Evolutionary conservation across 1,140 invertebrate genomes (phyloP).

Genomic region (Scaptomyza hsui): DNA sequence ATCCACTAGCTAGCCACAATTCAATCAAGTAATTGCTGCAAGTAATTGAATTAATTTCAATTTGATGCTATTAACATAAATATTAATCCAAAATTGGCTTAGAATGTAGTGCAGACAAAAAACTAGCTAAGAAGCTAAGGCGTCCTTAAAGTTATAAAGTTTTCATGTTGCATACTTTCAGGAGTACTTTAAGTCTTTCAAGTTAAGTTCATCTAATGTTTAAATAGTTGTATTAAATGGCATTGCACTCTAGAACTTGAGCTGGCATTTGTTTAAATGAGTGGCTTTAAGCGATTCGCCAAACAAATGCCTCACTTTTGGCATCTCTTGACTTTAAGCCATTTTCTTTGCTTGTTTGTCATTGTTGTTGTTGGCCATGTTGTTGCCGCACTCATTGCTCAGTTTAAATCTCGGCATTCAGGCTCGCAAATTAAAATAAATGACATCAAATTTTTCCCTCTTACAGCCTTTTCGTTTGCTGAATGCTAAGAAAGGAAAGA

Average conservation of each 20-base stretch:
- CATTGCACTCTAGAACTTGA: constrained; percentile 2
- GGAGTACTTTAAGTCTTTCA: too few species aligned
- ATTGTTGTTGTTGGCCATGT: constrained; percentile 3
- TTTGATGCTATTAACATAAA: not conserved
- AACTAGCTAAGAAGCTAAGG: too few species aligned
- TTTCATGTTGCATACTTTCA: too few species aligned
- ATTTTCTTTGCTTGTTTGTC: not conserved
- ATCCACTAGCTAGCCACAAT: not conserved
- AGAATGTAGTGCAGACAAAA: too few species aligned
- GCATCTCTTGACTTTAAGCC: constrained; percentile 9
- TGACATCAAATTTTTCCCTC: constrained; percentile 62
- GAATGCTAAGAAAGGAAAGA: not conserved
- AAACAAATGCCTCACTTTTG: constrained; percentile 6
- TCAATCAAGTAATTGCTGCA: constrained; percentile 19
- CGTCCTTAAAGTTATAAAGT: too few species aligned
- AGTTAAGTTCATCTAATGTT: not conserved
- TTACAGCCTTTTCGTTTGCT: constrained; percentile 5
- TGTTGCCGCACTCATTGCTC: constrained; percentile 52
- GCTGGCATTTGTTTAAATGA: constrained; percentile 6
- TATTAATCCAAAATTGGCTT: not conserved
- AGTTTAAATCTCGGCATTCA: constrained; percentile 70
- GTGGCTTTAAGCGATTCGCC: constrained; percentile 15
- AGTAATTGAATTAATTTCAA: not conserved
- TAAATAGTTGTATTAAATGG: constrained; percentile 5
- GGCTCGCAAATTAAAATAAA: constrained; percentile 78